These are phyloP conservation scores for Urosaurus nigricauda DNA, from an alignment of 2,797 vertebrate species.

Conservation along the genomic window DNA sequence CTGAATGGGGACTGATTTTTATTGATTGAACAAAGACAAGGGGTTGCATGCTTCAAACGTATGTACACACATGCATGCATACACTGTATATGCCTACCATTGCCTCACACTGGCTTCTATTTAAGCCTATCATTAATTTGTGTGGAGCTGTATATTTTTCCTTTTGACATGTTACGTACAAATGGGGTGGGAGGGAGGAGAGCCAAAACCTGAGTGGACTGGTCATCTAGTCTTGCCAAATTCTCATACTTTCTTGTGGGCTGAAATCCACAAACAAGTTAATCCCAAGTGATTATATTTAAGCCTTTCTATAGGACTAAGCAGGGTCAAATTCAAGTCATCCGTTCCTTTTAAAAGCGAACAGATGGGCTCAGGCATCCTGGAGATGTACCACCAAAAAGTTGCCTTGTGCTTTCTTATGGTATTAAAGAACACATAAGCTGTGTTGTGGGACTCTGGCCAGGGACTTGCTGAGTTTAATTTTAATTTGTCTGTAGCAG, in stretches of 20 bases:
- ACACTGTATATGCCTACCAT: neutral
- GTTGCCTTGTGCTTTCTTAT: neutral
- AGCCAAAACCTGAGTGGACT: neutral
- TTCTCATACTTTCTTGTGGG: neutral
- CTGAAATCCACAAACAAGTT: conserved; percentile 14
- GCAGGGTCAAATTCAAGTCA: conserved; percentile 38
- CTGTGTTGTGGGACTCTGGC: conserved; percentile 4
- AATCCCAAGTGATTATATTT: conserved; percentile 18
- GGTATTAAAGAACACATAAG: neutral
- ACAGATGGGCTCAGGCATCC: neutral
- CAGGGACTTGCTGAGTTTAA: conserved; percentile 24
- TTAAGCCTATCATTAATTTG: neutral
- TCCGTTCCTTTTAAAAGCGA: conserved; percentile 27
- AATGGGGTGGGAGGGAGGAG: too few relatives aligned
- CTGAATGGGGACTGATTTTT: too few relatives aligned
- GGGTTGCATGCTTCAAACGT: too few relatives aligned
- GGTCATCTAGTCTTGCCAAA: neutral
- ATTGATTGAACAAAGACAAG: too few relatives aligned
- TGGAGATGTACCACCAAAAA: neutral
- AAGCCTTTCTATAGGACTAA: conserved; percentile 22
- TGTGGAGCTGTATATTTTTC: neutral
- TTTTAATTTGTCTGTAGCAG: conserved; percentile 32
- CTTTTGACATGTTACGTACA: neutral
- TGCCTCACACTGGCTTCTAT: neutral
- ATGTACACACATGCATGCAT: too few relatives aligned